Evolutionary conservation across 2,888 invertebrate species (phyloP).

Genomic region (Microchrysa polita): DNA sequence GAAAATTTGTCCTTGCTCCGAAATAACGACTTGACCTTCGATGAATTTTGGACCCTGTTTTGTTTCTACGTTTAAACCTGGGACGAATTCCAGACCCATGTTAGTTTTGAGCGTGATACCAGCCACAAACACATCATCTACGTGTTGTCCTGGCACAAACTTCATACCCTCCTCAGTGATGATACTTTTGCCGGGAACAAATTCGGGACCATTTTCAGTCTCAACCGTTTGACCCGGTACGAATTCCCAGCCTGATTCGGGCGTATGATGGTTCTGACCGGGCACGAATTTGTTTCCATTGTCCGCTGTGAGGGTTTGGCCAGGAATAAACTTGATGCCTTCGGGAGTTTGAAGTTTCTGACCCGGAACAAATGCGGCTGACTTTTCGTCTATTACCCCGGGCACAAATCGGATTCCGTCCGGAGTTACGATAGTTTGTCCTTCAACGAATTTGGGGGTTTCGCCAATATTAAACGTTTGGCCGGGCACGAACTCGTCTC

Average conservation of each 20-base stretch:
- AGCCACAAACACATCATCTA: constrained; percentile 69
- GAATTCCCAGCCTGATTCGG: constrained; percentile 70
- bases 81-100: constrained; percentile 67
- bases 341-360: constrained; percentile 69
- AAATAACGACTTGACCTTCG: constrained; percentile 72
- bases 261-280: constrained; percentile 69
- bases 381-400: constrained; percentile 68
- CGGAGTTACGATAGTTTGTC: constrained; percentile 71
- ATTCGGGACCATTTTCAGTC: constrained; percentile 67
- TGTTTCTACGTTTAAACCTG: constrained; percentile 72
- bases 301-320: constrained; percentile 70
- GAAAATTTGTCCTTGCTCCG: constrained; percentile 70
- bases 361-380: constrained; percentile 69
- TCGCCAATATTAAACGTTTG: constrained; percentile 71
- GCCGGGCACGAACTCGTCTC: constrained; percentile 72
- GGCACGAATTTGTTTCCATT: constrained; percentile 72
- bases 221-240: constrained; percentile 71
- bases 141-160: constrained; percentile 74
- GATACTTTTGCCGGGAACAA: constrained; percentile 73
- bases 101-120: constrained; percentile 67
- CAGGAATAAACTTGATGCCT: constrained; percentile 69
- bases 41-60: constrained; percentile 72
- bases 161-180: constrained; percentile 71
- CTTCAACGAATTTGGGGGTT: constrained; percentile 69
- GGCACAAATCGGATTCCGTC: constrained; percentile 72